phyloP scores from a whole-genome alignment of 1,140 invertebrate species.

The Cotesia chilonis region DNA sequence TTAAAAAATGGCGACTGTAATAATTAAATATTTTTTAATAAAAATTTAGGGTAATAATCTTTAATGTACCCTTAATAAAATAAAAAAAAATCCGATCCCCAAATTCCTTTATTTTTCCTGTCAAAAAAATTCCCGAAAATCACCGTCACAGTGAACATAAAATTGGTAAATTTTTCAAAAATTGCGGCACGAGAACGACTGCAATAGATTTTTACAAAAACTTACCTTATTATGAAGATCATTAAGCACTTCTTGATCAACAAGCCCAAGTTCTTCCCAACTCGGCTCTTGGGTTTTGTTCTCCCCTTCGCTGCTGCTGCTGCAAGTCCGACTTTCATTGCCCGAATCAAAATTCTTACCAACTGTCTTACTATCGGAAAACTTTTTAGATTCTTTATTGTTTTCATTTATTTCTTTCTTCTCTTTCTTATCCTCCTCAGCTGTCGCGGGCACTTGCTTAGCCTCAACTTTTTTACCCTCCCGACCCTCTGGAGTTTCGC shows the following conservation, averaged over 20 bases:
- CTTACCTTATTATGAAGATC: constrained; percentile 69
- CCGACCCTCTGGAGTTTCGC: too few relatives aligned
- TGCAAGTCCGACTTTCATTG: constrained; percentile 42
- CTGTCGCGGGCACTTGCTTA: constrained; percentile 5
- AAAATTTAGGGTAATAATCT: too few relatives aligned
- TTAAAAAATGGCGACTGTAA: too few relatives aligned
- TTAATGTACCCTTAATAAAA: too few relatives aligned
- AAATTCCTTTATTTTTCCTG: too few relatives aligned
- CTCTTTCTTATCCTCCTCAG: constrained; percentile 20
- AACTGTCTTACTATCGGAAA: not conserved
- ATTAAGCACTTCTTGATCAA: constrained; percentile 64
- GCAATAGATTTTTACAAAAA: too few relatives aligned
- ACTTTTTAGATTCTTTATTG: constrained; percentile 6
- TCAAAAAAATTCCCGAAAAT: too few relatives aligned
- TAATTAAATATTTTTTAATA: too few relatives aligned
- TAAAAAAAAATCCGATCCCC: too few relatives aligned
- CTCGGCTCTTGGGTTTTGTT: constrained; percentile 49
- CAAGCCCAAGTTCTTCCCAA: constrained; percentile 68
- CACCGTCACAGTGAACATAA: too few relatives aligned
- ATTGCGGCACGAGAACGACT: too few relatives aligned
- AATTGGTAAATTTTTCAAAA: too few relatives aligned
- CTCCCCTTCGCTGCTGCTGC: constrained; percentile 55
- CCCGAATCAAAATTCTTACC: constrained; percentile 21
- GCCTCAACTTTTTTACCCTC: not conserved
- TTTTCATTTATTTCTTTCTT: constrained; percentile 14